Percentiles rank a stretch among this genome's conserved stretches.
phyloP scores from a whole-genome alignment of 2,113 vertebrate genomes.

The Lampris megalopsis region DNA sequence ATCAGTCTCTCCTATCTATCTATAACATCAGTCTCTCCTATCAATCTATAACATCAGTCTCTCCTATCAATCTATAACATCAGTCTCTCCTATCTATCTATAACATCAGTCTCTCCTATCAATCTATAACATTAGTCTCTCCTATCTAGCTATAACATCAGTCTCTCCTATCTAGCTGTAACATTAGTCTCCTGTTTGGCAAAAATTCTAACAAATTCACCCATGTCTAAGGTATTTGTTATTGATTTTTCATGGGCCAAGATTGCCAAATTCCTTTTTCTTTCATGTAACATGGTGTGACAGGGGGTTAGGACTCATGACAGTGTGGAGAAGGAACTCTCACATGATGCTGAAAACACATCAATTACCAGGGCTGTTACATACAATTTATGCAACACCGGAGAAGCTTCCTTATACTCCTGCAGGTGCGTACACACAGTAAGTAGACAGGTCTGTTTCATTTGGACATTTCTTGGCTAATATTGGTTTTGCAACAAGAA shows the following conservation, averaged over 20 bases:
- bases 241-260: not conserved
- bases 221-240: constrained; percentile 1
- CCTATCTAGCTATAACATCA: not conserved
- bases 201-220: constrained; percentile 3
- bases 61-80: not conserved
- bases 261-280: not conserved
- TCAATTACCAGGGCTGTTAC: not conserved
- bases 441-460: too few species aligned
- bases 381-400: constrained; percentile 3
- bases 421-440: too few species aligned
- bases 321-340: too few species aligned
- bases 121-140: too few species aligned
- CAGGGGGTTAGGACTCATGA: too few species aligned
- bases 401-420: not conserved
- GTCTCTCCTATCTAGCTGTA: not conserved
- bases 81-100: not conserved
- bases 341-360: not conserved
- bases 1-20: too few species aligned
- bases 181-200: constrained; percentile 3
- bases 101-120: too few species aligned
- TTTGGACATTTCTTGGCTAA: too few species aligned
- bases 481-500: too few species aligned
- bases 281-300: too few species aligned
- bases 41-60: too few species aligned
- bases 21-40: too few species aligned